Percentiles rank a stretch among this genome's conserved stretches.
These are phyloP conservation scores for Chitala chitala DNA, from an alignment of 2,113 vertebrate genomes.

Conservation along the genomic window DNA sequence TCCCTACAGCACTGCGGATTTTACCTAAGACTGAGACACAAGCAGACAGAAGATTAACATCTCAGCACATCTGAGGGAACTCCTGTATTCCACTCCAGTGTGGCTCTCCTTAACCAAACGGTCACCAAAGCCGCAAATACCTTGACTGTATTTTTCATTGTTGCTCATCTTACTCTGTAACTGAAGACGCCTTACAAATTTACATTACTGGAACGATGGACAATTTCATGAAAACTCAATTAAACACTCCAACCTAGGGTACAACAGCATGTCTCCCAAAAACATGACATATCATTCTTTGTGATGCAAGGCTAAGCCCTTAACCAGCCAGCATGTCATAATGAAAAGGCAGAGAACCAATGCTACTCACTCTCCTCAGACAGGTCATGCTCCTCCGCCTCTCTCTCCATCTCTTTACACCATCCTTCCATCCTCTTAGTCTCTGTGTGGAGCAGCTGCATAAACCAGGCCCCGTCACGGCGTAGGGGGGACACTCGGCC, in stretches of 20 bases:
- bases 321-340: not conserved
- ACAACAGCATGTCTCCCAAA: too few species aligned
- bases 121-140: too few species aligned
- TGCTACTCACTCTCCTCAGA: conserved; percentile 88
- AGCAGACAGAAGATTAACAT: not conserved
- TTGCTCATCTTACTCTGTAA: too few species aligned
- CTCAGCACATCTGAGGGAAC: too few species aligned
- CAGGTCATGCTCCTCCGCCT: conserved; percentile 93
- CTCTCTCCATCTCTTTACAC: conserved; percentile 96
- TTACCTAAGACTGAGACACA: conserved; percentile 81
- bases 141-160: too few species aligned
- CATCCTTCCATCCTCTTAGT: conserved; percentile 90
- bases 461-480: conserved; percentile 90
- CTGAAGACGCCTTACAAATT: too few species aligned
- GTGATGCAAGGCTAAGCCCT: not conserved
- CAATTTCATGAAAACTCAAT: too few species aligned
- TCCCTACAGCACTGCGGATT: conserved; percentile 95
- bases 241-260: too few species aligned
- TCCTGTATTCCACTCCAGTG: too few species aligned
- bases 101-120: too few species aligned
- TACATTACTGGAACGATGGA: too few species aligned
- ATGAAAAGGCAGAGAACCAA: not conserved
- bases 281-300: conserved; percentile 17
- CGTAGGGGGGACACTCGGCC: conserved; percentile 80
- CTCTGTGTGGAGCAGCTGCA: conserved; percentile 93